These are phyloP conservation scores for Odocoileus hemionus DNA, from an alignment of 2,113 vertebrate genomes.

Conservation along the genomic window DNA sequence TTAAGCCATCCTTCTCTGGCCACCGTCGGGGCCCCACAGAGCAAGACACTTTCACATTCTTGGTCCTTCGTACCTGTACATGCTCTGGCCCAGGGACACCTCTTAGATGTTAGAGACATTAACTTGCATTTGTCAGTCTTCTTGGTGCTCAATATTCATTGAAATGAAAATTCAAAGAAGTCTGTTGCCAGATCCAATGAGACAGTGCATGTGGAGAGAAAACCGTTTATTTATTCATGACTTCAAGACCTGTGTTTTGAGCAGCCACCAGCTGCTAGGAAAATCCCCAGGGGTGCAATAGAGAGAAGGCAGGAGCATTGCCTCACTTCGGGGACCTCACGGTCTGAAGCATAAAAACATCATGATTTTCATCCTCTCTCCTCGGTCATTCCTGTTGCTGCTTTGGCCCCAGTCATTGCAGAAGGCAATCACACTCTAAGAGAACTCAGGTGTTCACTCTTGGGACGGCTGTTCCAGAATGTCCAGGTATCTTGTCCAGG, in stretches of 20 bases:
- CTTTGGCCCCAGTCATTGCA: background rate
- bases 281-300: background rate
- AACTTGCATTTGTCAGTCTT: background rate
- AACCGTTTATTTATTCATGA: background rate
- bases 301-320: background rate
- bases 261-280: background rate
- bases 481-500: background rate
- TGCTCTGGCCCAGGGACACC: background rate
- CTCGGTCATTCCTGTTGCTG: background rate
- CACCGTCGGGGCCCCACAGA: rapidly evolving
- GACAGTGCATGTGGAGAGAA: background rate
- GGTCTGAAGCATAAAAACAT: background rate
- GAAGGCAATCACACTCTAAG: background rate
- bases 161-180: background rate
- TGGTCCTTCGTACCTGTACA: rapidly evolving
- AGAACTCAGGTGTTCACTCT: background rate
- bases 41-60: background rate
- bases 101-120: background rate
- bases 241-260: background rate
- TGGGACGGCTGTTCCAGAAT: background rate
- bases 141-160: background rate
- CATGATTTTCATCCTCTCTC: background rate
- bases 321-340: background rate
- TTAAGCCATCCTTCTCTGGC: background rate
- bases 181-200: background rate